These are phyloP conservation scores for Rhagophthalmus giganteus DNA, from an alignment of 2,888 invertebrate genomes.

Conservation along the genomic window DNA sequence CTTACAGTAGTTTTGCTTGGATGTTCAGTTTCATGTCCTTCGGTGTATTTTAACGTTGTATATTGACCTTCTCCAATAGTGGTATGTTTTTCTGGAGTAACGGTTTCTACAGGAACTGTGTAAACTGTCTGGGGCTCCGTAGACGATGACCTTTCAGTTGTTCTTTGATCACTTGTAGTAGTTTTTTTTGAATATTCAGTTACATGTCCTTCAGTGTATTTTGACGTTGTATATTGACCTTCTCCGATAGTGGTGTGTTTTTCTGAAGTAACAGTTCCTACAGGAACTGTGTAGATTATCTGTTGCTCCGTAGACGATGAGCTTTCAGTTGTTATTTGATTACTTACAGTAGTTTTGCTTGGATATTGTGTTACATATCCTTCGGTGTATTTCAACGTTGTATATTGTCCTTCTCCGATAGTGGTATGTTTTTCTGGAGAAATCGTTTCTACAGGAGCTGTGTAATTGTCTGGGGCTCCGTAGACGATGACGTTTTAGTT, in stretches of 20 bases:
- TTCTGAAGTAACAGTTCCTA: conserved; percentile 1
- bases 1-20: too few species aligned
- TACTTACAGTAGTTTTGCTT: neutral
- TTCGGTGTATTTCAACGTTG: too few species aligned
- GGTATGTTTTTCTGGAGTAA: neutral
- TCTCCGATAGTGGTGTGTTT: conserved; percentile 3
- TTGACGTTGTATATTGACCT: too few species aligned
- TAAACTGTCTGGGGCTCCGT: too few species aligned
- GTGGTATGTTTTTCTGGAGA: neutral
- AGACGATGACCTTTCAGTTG: neutral
- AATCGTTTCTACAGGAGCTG: neutral
- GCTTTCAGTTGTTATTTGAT: neutral
- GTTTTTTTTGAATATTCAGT: too few species aligned
- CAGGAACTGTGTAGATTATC: neutral
- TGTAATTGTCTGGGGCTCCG: neutral
- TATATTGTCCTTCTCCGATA: neutral
- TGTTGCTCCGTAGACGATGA: neutral
- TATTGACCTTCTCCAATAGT: neutral
- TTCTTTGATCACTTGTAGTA: too few species aligned
- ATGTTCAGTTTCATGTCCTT: too few species aligned
- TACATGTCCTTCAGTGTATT: too few species aligned
- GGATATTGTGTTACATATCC: too few species aligned
- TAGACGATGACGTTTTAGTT: too few species aligned
- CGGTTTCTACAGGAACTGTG: neutral
- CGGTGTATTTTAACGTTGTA: too few species aligned